A percentile compares a stretch with the other conserved stretches of the same genome.
Conservation (phyloP, 1,140 invertebrate species). For the Leptinotarsa defecta region DNA sequence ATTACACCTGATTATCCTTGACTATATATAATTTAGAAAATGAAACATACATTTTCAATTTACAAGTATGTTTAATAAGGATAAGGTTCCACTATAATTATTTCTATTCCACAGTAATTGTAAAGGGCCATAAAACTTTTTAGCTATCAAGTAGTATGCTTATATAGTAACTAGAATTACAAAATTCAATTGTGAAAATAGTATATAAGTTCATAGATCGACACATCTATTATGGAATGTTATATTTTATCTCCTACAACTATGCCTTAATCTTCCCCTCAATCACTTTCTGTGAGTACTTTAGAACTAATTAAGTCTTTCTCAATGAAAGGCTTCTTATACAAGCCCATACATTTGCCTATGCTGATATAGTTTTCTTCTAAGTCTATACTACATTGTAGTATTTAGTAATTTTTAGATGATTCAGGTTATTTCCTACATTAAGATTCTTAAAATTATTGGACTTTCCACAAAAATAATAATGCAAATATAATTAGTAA, state of each 20-base stretch:
- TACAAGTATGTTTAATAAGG: conserved; percentile 20
- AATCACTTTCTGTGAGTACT: not conserved
- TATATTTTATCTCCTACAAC: not conserved
- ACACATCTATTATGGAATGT: not conserved
- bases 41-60: conserved; percentile 20
- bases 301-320: too few species aligned
- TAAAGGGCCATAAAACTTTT: too few species aligned
- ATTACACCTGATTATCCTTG: conserved; percentile 17
- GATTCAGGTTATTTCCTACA: too few species aligned
- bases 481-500: too few species aligned
- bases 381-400: too few species aligned
- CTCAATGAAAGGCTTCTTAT: too few species aligned
- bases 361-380: too few species aligned
- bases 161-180: not conserved
- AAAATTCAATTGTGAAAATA: not conserved
- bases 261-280: not conserved
- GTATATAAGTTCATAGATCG: not conserved
- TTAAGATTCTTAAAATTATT: too few species aligned
- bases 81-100: not conserved
- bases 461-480: too few species aligned
- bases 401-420: too few species aligned
- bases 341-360: too few species aligned
- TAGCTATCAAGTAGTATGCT: not conserved
- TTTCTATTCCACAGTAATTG: too few species aligned
- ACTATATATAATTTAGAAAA: conserved; percentile 21